Conservation (phyloP, 1,140 invertebrate species). For the Aleiodes sp. region DNA sequence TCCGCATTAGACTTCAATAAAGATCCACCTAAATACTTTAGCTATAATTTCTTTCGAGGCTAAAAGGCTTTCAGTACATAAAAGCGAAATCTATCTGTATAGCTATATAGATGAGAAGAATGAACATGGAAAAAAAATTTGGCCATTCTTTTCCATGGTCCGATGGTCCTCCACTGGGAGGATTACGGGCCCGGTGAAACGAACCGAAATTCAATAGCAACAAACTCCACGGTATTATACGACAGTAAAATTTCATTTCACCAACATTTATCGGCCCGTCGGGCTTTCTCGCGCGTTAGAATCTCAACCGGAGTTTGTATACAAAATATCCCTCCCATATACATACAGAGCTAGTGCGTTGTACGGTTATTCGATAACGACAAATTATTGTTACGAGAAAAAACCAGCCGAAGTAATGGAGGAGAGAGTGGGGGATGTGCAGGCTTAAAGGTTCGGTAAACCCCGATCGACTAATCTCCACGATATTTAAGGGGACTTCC, state of each 20-base stretch:
- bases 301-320: conserved; percentile 10
- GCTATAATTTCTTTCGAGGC: too few relatives aligned
- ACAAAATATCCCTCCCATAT: conserved; percentile 25
- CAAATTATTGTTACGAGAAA: conserved; percentile 66
- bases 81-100: too few relatives aligned
- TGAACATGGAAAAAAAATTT: not conserved
- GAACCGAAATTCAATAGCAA: conserved; percentile 63
- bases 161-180: not conserved
- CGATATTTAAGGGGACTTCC: conserved; percentile 65
- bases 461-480: conserved; percentile 60
- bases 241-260: conserved; percentile 66
- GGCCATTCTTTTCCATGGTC: not conserved
- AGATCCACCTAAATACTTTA: too few relatives aligned
- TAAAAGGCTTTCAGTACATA: too few relatives aligned
- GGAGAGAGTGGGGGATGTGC: conserved; percentile 1
- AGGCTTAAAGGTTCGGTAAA: conserved; percentile 37
- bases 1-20: too few relatives aligned
- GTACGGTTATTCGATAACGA: conserved; percentile 64
- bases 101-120: too few relatives aligned
- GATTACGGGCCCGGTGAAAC: conserved; percentile 41
- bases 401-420: too few relatives aligned
- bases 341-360: conserved; percentile 29
- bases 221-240: conserved; percentile 64
- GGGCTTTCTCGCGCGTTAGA: conserved; percentile 33
- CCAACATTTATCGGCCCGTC: conserved; percentile 60